Evolutionary conservation across 2,797 vertebrate species (phyloP).

Genomic region (Sciaenops ocellatus): DNA sequence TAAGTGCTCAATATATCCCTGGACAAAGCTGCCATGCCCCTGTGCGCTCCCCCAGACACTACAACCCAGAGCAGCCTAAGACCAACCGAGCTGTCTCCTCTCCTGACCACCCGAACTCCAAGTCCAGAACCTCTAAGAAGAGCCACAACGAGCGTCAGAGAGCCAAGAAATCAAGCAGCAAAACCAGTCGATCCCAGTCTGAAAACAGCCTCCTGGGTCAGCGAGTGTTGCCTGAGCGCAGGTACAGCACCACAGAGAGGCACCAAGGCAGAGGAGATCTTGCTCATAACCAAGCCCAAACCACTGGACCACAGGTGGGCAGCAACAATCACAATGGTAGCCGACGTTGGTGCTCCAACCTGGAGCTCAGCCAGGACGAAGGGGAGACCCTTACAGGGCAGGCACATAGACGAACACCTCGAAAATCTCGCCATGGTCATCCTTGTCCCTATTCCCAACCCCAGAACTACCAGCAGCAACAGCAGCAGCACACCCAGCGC

Average conservation of each 20-base stretch:
- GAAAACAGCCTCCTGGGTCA: constrained; percentile 89
- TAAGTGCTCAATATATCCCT: constrained; percentile 88
- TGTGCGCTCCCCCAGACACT: constrained; percentile 71
- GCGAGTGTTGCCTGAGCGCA: constrained; percentile 77
- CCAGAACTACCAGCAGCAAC: constrained; percentile 49
- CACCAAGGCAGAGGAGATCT: constrained; percentile 61
- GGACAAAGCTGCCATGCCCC: constrained; percentile 76
- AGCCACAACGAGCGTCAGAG: constrained; percentile 80
- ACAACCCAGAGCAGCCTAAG: constrained; percentile 68
- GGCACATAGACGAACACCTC: constrained; percentile 52
- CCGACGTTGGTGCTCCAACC: constrained; percentile 88
- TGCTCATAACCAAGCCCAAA: constrained; percentile 70
- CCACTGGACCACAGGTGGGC: constrained; percentile 33
- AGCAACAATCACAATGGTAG: constrained; percentile 58
- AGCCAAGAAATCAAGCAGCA: constrained; percentile 79
- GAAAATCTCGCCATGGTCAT: constrained; percentile 60
- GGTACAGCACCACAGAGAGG: constrained; percentile 87
- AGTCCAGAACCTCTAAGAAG: constrained; percentile 79
- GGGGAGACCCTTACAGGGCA: constrained; percentile 64
- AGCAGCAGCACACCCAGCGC: constrained; percentile 59
- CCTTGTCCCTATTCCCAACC: constrained; percentile 54
- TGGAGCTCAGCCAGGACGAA: constrained; percentile 91
- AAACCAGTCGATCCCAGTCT: constrained; percentile 88
- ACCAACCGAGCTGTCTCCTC: constrained; percentile 72
- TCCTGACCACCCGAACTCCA: constrained; percentile 72